Evolutionary conservation across 1,140 invertebrate species (phyloP).

Genomic region (Fopius arisanus): DNA sequence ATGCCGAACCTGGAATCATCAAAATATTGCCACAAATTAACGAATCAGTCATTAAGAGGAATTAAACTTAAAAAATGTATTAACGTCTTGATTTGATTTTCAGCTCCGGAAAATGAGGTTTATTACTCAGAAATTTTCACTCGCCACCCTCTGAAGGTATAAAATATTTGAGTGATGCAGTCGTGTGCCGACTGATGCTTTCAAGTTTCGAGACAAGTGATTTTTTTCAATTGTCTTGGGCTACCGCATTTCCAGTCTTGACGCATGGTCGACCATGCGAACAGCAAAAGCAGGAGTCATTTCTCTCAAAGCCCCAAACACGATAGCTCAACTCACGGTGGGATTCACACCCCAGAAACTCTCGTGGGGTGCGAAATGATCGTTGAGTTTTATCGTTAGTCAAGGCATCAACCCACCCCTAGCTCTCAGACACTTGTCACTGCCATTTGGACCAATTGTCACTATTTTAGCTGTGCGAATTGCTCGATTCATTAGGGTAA

Average conservation of each 20-base stretch:
- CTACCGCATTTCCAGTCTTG: conserved; percentile 41
- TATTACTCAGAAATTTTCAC: conserved; percentile 33
- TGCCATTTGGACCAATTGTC: conserved; percentile 28
- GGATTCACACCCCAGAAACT: conserved; percentile 30
- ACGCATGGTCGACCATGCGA: conserved; percentile 60
- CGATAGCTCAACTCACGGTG: conserved; percentile 10
- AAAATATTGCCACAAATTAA: no score
- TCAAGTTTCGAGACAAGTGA: conserved; percentile 59
- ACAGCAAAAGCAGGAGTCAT: conserved; percentile 43
- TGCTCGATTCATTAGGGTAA: background rate
- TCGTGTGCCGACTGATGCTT: conserved; percentile 39
- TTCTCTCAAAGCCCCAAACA: conserved; percentile 38
- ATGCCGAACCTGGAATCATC: conserved; percentile 70
- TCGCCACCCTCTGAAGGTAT: conserved; percentile 28
- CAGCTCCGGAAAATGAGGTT: conserved; percentile 55
- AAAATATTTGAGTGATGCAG: background rate
- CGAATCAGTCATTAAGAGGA: no score
- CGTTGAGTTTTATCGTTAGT: conserved; percentile 39
- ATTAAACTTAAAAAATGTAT: no score
- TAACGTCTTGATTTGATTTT: conserved; percentile 24
- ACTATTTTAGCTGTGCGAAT: conserved; percentile 14
- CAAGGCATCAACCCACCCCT: conserved; percentile 18
- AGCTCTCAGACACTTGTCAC: conserved; percentile 31
- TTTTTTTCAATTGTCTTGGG: conserved; percentile 62
- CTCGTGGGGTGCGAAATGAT: conserved; percentile 24